Evolutionary conservation across 2,113 vertebrate genomes (phyloP).

Genomic region (Epinephelus fuscoguttatus): DNA sequence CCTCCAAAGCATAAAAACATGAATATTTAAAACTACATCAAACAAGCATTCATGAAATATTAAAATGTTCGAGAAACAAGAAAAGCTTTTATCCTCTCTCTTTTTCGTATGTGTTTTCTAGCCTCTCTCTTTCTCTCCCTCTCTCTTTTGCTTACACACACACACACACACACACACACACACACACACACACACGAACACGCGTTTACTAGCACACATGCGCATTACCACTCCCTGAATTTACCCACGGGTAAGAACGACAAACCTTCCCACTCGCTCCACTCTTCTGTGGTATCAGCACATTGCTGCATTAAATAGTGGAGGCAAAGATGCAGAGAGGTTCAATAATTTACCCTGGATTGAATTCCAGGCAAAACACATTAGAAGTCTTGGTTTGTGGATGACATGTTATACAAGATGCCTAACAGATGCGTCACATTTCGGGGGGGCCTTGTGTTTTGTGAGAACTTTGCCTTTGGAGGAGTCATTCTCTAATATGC

Average conservation of each 20-base stretch:
- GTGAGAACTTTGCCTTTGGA: constrained; percentile 39
- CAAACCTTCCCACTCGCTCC: constrained; percentile 55
- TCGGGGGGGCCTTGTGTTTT: constrained; percentile 28
- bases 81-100: constrained; percentile 80
- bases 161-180: background rate
- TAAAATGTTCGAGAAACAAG: constrained; percentile 81
- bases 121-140: constrained; percentile 29
- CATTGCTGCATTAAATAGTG: constrained; percentile 61
- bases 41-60: constrained; percentile 85
- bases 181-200: constrained; percentile 12
- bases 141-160: background rate
- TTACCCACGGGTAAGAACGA: constrained; percentile 67
- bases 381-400: constrained; percentile 24
- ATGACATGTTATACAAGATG: constrained; percentile 56
- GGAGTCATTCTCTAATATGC: constrained; percentile 21
- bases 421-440: constrained; percentile 43
- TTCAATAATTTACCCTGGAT: constrained; percentile 64
- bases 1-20: constrained; percentile 83
- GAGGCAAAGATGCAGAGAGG: constrained; percentile 41
- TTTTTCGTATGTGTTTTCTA: constrained; percentile 59
- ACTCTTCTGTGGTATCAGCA: constrained; percentile 70
- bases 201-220: constrained; percentile 21
- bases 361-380: constrained; percentile 51
- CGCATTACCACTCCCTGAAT: constrained; percentile 35
- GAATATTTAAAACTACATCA: constrained; percentile 86